Evolutionary conservation across 2,888 invertebrate genomes (phyloP).

Genomic region (Conomelus anceps): DNA sequence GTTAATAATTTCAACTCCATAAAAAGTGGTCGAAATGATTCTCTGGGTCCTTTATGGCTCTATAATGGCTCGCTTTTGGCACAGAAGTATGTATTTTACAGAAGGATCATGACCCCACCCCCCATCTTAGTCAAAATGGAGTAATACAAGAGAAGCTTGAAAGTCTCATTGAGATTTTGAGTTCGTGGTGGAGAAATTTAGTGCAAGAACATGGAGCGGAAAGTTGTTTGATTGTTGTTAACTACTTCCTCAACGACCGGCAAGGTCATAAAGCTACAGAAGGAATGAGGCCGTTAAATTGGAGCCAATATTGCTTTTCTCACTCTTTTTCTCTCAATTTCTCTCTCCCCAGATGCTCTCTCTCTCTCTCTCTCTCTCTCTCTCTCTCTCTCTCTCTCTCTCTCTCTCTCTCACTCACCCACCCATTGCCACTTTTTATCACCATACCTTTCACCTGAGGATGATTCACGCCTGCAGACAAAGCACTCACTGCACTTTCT

Average conservation of each 20-base stretch:
- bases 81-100: too few species aligned
- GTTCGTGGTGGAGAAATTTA: background rate
- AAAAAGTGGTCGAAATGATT: too few species aligned
- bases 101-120: background rate
- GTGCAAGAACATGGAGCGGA: background rate
- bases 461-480: background rate
- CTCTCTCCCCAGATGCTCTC: background rate
- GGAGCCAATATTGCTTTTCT: background rate
- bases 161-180: background rate
- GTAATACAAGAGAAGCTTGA: background rate
- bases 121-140: background rate
- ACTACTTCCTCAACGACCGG: background rate
- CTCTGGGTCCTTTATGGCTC: too few species aligned
- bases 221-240: background rate
- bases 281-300: background rate
- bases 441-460: background rate
- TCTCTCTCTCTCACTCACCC: background rate
- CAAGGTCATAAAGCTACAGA: background rate
- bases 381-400: background rate
- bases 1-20: too few species aligned
- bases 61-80: too few species aligned
- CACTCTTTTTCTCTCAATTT: background rate
- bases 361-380: background rate
- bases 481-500: background rate
- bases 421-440: background rate